These are phyloP conservation scores for Phalanger gymnotis DNA, from an alignment of 2,797 vertebrate genomes.

Conservation along the genomic window DNA sequence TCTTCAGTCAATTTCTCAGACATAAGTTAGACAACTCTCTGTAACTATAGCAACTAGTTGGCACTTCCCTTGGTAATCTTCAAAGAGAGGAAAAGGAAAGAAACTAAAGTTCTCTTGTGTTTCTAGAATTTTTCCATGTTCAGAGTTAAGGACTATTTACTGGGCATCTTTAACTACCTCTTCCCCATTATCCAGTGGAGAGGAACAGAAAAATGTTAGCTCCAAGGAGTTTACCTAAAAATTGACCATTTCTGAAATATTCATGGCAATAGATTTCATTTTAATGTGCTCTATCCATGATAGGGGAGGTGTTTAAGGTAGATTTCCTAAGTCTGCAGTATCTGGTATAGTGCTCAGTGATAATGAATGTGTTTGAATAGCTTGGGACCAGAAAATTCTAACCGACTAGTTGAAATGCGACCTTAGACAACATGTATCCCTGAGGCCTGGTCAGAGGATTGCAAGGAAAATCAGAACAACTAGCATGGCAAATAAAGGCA, in stretches of 20 bases:
- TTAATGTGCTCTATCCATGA: neutral
- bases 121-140: slow-evolving; percentile 1
- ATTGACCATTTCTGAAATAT: slow-evolving; percentile 7
- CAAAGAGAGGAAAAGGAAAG: neutral
- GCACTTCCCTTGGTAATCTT: neutral
- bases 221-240: neutral
- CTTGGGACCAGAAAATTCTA: neutral
- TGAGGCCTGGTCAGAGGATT: neutral
- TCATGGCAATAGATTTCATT: neutral
- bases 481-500: slow-evolving; percentile 57
- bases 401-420: neutral
- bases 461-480: slow-evolving; percentile 63
- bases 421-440: neutral
- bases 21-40: slow-evolving; percentile 18
- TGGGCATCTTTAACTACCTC: neutral
- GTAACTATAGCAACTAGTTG: neutral
- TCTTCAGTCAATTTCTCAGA: slow-evolving; percentile 33
- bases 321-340: neutral
- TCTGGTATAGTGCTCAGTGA: neutral
- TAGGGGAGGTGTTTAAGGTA: neutral
- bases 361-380: neutral
- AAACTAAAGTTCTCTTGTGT: neutral
- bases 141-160: neutral
- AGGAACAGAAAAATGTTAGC: neutral
- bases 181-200: neutral